Base-by-base conservation (phyloP, 2,888 invertebrate species). In the Odontothrips loti region DNA sequence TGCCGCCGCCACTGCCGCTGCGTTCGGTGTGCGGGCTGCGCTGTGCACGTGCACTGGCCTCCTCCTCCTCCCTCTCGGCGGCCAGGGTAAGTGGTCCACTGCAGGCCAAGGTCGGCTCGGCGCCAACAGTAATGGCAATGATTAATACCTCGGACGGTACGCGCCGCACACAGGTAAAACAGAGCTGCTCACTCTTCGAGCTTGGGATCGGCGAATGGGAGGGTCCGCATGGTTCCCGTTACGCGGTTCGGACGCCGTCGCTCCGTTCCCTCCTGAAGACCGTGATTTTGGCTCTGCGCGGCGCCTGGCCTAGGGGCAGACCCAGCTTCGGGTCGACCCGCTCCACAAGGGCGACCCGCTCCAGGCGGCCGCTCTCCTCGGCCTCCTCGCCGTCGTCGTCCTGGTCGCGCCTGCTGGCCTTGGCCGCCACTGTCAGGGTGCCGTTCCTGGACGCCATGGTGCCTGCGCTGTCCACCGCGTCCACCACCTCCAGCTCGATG, bases 351-450 rank as follows among this genome's bases (percentile, higher is more conserved):
- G 68, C 68, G 68, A 75, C 68, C 68, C 68, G 9, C 68, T 75
- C 68, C 68, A 75, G 68, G 27, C 68, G 68, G 27, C 68, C 68
- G 68, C 68, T 75, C 68, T 75, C 68, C 68, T 75, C 68, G 23
- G 68, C 68, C 20, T 58, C 58, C 58, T 58, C 58, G 20, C n/a
- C 51, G 15, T 58, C 58, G 58, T 58, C 17, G 58, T 58, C 12
- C 58, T 17, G 58, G 17, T 15, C 17, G 3, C 34, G 34, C 34
- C 34, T 43, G 34, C 34, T 43, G 34, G 3, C 34, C 68, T 75
- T 58, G 58, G 34, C 34, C 58, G 58, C 15, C 27, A 75, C 68
- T 11, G 68, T 75, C 8, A 75, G 68, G 27, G 68, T 75, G 68
- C 68, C 68, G 68, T 75, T 75, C 23, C 68, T 23, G 23, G 68